A percentile compares a stretch with the other conserved stretches of the same genome.
Evolutionary conservation across 1,140 invertebrate species (phyloP).

Genomic region (Anoplophora glabripennis): DNA sequence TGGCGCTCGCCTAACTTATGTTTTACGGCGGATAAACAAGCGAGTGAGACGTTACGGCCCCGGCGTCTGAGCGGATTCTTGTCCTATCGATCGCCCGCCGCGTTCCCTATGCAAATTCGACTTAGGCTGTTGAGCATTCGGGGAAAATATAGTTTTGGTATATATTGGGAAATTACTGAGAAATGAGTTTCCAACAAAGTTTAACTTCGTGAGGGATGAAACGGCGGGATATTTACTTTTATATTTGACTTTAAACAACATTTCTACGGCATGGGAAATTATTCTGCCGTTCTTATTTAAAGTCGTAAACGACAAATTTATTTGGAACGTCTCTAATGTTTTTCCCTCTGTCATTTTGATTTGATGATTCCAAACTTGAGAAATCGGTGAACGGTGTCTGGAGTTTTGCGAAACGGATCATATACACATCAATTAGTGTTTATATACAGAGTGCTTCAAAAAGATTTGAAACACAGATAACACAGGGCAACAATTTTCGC

Average conservation of each 20-base stretch:
- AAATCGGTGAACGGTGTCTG: no score
- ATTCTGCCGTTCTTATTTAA: no score
- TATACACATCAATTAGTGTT: no score
- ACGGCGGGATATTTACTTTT: constrained; percentile 3
- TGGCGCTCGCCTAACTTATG: constrained; percentile 37
- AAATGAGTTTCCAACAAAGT: constrained; percentile 35
- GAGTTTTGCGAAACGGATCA: no score
- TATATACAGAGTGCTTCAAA: no score
- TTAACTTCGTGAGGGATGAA: constrained; percentile 23
- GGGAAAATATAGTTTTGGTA: constrained; percentile 33
- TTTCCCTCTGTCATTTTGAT: no score
- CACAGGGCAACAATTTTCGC: no score
- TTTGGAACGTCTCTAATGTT: no score
- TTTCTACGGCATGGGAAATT: no score
- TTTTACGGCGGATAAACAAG: constrained; percentile 41
- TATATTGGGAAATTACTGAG: constrained; percentile 34
- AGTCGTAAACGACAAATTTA: no score
- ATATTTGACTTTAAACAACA: background rate
- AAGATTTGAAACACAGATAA: no score
- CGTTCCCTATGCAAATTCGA: constrained; percentile 33
- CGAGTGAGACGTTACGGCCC: constrained; percentile 32
- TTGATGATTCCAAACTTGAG: no score
- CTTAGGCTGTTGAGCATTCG: constrained; percentile 30
- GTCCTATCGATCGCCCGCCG: constrained; percentile 26
- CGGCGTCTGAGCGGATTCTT: constrained; percentile 17